Conservation (phyloP, 1,140 invertebrate genomes). For the Chionoecetes opilio region DNA sequence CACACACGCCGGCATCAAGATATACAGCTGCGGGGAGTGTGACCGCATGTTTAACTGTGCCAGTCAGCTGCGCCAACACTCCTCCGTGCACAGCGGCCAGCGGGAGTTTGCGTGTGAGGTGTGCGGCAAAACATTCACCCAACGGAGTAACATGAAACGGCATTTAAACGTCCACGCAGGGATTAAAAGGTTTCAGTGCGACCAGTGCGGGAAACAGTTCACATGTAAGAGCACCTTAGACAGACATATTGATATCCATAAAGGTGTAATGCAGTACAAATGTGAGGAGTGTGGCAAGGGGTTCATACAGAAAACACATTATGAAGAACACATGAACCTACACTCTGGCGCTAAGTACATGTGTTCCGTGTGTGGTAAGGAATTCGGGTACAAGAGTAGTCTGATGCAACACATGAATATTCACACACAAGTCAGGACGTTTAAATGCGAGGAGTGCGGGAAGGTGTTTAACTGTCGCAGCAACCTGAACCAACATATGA, state of each 20-base stretch:
- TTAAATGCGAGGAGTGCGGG: not conserved
- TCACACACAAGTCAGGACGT: not conserved
- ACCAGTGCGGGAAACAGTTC: not conserved
- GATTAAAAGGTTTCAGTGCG: not conserved
- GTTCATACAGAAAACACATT: not conserved
- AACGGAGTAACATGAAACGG: not conserved
- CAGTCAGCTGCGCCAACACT: not conserved
- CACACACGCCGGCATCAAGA: not conserved
- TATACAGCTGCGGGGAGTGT: not conserved
- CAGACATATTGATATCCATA: not conserved
- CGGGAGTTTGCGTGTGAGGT: not conserved
- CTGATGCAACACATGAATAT: not conserved
- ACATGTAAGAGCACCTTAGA: not conserved
- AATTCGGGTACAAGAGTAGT: not conserved
- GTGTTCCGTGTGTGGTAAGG: not conserved
- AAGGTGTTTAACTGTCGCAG: not conserved
- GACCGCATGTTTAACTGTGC: not conserved
- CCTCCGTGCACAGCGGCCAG: not conserved
- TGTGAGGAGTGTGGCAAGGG: conserved; percentile 34
- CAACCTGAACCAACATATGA: not conserved
- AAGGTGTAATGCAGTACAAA: not conserved
- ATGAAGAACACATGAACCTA: not conserved
- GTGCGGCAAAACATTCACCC: not conserved
- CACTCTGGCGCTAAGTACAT: not conserved
- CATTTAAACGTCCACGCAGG: not conserved